A percentile compares a stretch with the other conserved stretches of the same genome.
Evolutionary conservation across 1,140 invertebrate genomes (phyloP).

Genomic region (Prorops nasuta): DNA sequence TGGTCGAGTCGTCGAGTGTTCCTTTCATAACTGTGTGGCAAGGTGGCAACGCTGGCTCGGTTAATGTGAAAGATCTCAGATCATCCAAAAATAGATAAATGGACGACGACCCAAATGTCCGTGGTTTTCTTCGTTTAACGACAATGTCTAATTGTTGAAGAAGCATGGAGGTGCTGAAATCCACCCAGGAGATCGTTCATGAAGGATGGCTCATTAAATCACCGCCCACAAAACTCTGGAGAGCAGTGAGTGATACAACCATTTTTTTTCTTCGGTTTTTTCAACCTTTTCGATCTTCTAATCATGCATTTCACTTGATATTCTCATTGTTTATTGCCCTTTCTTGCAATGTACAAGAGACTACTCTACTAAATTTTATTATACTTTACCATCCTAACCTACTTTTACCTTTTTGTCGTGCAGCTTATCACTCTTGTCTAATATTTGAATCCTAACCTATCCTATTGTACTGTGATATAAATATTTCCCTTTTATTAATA

Average conservation of each 20-base stretch:
- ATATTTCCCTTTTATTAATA: conserved; percentile 5
- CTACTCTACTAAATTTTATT: too few relatives aligned
- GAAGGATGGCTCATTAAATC: conserved; percentile 92
- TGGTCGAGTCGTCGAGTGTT: conserved; percentile 7
- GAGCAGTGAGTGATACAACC: conserved; percentile 71
- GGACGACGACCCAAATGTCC: conserved; percentile 23
- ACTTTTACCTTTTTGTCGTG: too few relatives aligned
- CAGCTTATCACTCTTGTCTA: too few relatives aligned
- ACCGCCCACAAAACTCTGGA: conserved; percentile 84
- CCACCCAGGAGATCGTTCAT: conserved; percentile 66
- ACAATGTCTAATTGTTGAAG: too few relatives aligned
- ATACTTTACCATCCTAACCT: too few relatives aligned
- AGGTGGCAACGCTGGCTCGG: conserved; percentile 10
- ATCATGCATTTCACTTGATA: neutral
- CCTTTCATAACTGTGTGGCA: neutral
- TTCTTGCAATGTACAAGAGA: too few relatives aligned
- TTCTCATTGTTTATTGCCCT: too few relatives aligned
- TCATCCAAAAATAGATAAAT: conserved; percentile 36
- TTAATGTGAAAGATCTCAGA: conserved; percentile 15
- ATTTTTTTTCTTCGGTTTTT: conserved; percentile 8
- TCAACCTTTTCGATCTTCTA: conserved; percentile 18
- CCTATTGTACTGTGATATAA: too few relatives aligned
- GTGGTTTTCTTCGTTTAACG: too few relatives aligned
- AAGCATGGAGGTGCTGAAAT: conserved; percentile 43
- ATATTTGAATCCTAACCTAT: conserved; percentile 4